phyloP scores from a whole-genome alignment of 2,888 invertebrate species.

The Opisthograptis luteolata region DNA sequence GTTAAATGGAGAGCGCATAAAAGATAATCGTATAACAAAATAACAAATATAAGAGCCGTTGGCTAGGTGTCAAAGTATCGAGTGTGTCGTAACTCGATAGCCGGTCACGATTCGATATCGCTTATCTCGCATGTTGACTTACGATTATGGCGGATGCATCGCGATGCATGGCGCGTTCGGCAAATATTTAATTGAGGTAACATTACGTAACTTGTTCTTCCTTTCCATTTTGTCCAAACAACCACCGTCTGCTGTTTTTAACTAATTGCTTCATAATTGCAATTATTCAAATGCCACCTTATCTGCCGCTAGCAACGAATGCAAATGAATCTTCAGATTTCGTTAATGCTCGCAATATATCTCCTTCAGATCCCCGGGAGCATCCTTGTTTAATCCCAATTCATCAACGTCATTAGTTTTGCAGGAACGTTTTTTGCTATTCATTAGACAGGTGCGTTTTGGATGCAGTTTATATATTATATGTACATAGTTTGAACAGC shows the following conservation, averaged over 20 bases:
- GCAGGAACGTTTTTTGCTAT: not conserved
- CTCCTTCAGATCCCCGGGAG: not conserved
- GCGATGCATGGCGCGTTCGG: conserved; percentile 68
- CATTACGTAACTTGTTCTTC: conserved; percentile 39
- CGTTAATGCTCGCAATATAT: conserved; percentile 13
- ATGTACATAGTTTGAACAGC: too few species aligned
- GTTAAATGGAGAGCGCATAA: conserved; percentile 57
- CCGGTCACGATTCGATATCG: conserved; percentile 70
- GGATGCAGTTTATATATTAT: conserved; percentile 9
- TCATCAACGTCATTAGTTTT: conserved; percentile 7
- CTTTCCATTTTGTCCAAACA: conserved; percentile 27
- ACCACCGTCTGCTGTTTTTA: conserved; percentile 27
- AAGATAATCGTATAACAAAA: conserved; percentile 58
- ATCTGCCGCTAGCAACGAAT: conserved; percentile 14
- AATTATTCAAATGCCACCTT: conserved; percentile 12
- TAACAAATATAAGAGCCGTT: conserved; percentile 59
- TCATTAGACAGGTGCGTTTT: conserved; percentile 17
- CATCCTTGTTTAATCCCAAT: conserved; percentile 1
- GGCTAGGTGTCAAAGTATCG: conserved; percentile 71
- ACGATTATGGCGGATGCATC: conserved; percentile 67
- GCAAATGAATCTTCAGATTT: conserved; percentile 23
- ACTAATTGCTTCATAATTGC: conserved; percentile 17
- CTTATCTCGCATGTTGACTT: conserved; percentile 69
- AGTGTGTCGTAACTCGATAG: conserved; percentile 73
- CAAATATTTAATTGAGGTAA: conserved; percentile 66